Conservation (phyloP, 2,888 invertebrate genomes). For the Oligia strigilis region DNA sequence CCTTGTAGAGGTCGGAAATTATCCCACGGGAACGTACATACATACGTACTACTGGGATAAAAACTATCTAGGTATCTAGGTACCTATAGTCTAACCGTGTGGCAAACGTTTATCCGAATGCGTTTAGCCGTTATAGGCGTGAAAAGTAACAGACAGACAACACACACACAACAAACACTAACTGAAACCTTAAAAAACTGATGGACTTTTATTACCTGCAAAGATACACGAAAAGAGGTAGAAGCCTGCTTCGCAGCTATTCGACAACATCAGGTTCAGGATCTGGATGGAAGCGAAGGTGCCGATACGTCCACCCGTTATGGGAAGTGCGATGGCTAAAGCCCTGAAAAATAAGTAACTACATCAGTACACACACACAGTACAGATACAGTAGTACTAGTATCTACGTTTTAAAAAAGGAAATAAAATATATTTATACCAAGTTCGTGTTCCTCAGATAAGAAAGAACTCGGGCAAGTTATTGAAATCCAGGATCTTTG, state of each 20-base stretch:
- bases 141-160: not conserved
- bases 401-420: too few species aligned
- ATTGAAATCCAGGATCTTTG: not conserved
- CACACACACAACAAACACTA: too few species aligned
- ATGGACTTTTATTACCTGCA: slow-evolving; percentile 74
- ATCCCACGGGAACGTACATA: not conserved
- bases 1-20: not conserved
- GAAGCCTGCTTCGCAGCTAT: slow-evolving; percentile 90
- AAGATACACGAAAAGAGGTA: slow-evolving; percentile 88
- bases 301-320: slow-evolving; percentile 90
- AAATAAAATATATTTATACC: not conserved
- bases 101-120: not conserved
- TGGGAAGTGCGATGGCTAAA: slow-evolving; percentile 90
- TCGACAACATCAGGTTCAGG: slow-evolving; percentile 90
- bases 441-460: not conserved
- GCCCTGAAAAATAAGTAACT: slow-evolving; percentile 80
- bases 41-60: not conserved
- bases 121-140: not conserved
- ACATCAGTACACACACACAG: too few species aligned
- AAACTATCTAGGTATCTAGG: not conserved
- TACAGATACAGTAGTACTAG: too few species aligned
- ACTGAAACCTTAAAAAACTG: not conserved
- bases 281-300: slow-evolving; percentile 91
- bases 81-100: not conserved
- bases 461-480: not conserved